Conservation (phyloP, 2,113 vertebrate genomes). For the Puma concolor region DNA sequence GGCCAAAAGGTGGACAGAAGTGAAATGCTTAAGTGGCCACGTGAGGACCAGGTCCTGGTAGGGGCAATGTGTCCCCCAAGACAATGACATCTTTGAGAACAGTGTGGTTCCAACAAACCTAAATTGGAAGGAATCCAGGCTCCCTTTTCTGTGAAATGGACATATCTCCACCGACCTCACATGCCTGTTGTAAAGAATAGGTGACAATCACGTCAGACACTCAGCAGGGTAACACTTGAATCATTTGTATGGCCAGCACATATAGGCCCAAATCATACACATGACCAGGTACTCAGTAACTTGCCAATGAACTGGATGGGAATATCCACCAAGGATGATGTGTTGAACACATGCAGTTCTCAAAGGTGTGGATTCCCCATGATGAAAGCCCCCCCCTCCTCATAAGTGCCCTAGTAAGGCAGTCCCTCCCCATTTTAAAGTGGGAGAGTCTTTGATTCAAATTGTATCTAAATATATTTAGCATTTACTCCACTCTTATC, state of each 20-base stretch:
- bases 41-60: neutral
- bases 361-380: neutral
- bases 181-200: neutral
- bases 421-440: neutral
- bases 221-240: too few species aligned
- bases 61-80: neutral
- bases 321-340: neutral
- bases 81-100: neutral
- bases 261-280: neutral
- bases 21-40: neutral
- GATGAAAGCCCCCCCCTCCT: neutral
- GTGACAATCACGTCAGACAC: neutral
- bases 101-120: neutral
- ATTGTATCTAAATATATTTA: conserved; percentile 42
- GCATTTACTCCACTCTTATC: conserved; percentile 31
- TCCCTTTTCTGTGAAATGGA: neutral
- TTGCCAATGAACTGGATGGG: neutral
- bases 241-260: neutral
- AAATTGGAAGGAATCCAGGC: too few species aligned
- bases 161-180: too few species aligned
- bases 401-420: neutral
- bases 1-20: neutral
- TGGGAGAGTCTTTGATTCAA: neutral
- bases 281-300: neutral
- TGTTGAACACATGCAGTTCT: neutral